phyloP scores from a whole-genome alignment of 2,113 vertebrate species.

The Lanius ludovicianus region DNA sequence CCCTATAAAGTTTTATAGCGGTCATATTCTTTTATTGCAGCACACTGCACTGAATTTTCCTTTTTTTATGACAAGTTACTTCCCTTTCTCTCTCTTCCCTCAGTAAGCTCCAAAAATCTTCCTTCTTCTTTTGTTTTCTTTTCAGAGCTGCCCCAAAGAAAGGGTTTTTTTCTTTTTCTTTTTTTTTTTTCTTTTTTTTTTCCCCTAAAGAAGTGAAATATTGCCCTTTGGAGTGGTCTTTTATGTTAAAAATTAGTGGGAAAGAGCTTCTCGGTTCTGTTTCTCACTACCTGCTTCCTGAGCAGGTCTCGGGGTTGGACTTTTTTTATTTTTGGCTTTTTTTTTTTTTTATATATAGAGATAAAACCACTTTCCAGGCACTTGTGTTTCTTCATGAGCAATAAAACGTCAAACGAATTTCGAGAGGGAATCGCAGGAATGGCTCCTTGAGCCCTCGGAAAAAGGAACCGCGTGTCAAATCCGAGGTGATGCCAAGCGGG shows the following conservation, averaged over 20 bases:
- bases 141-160: conserved; percentile 20
- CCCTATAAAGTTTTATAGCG: conserved; percentile 99
- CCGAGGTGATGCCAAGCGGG: background rate
- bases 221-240: background rate
- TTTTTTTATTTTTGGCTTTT: no score
- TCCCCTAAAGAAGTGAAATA: background rate
- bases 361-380: background rate
- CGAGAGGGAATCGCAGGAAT: background rate
- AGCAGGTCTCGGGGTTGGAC: background rate
- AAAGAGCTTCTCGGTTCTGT: background rate
- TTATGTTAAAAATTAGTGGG: conserved; percentile 14
- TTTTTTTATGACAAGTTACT: conserved; percentile 84
- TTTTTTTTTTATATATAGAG: background rate
- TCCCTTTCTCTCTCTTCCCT: conserved; percentile 72
- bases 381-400: background rate
- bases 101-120: conserved; percentile 13
- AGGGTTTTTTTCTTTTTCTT: background rate
- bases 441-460: background rate
- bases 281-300: conserved; percentile 8
- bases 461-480: background rate
- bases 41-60: conserved; percentile 86
- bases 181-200: background rate
- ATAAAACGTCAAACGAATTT: conserved; percentile 3
- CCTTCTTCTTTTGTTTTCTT: conserved; percentile 51
- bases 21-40: conserved; percentile 99